Evolutionary conservation across 2,113 vertebrate genomes (phyloP).

Genomic region (Elachura formosa): DNA sequence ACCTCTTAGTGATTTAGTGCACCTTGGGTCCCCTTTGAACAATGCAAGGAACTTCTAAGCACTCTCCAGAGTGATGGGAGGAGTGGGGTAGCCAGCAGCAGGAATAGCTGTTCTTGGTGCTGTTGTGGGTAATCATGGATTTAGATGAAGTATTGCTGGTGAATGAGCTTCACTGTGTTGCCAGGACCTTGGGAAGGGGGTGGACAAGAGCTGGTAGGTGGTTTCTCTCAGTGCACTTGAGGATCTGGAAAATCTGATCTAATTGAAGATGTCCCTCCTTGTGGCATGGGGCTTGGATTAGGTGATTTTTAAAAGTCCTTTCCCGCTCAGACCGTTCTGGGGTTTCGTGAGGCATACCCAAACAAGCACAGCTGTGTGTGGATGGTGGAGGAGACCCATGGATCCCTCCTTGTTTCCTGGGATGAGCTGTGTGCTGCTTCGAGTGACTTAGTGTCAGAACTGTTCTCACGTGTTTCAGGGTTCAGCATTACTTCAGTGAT

Average conservation of each 20-base stretch:
- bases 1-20: background rate
- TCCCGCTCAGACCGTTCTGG: background rate
- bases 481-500: background rate
- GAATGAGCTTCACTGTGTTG: background rate
- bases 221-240: background rate
- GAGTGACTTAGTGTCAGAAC: background rate
- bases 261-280: background rate
- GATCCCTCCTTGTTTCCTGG: background rate
- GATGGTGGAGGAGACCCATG: background rate
- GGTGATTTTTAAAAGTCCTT: background rate
- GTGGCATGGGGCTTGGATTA: background rate
- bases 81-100: background rate
- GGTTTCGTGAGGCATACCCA: background rate
- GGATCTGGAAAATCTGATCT: background rate
- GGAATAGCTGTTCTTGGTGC: background rate
- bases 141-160: background rate
- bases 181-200: background rate
- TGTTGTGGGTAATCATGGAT: background rate
- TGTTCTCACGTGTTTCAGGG: background rate
- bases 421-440: background rate
- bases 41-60: background rate
- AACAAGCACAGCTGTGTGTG: rapidly evolving
- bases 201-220: background rate
- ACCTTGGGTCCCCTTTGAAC: background rate
- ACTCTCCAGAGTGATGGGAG: background rate